Evolutionary conservation across 2,797 vertebrate species (phyloP).

Genomic region (Sebastes hubbsi): DNA sequence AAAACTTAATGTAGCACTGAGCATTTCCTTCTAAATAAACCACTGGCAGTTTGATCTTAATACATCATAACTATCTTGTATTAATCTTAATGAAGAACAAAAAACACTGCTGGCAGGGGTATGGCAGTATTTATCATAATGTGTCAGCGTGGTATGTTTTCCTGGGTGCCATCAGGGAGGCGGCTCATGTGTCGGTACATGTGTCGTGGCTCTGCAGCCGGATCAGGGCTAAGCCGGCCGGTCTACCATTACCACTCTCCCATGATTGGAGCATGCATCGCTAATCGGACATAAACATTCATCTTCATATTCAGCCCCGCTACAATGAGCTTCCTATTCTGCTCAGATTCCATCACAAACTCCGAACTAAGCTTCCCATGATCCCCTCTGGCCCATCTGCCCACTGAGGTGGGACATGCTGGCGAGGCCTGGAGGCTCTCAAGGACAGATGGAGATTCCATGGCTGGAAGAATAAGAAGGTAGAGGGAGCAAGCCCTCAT

Average conservation of each 20-base stretch:
- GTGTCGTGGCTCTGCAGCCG: constrained; percentile 62
- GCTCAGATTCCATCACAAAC: constrained; percentile 57
- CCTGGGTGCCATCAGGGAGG: constrained; percentile 37
- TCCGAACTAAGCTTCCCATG: constrained; percentile 54
- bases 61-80: background rate
- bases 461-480: constrained; percentile 13
- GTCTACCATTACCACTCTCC: constrained; percentile 76
- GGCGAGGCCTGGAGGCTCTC: constrained; percentile 20
- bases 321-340: constrained; percentile 74
- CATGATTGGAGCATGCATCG: constrained; percentile 77
- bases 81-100: background rate
- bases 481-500: background rate
- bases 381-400: constrained; percentile 30
- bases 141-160: constrained; percentile 33
- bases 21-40: background rate
- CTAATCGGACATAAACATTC: constrained; percentile 81
- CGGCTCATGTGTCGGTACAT: constrained; percentile 60
- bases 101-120: background rate
- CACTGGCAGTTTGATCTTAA: background rate
- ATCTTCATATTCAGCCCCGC: constrained; percentile 65
- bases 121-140: background rate
- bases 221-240: constrained; percentile 68
- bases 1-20: background rate
- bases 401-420: constrained; percentile 45
- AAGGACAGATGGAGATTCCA: constrained; percentile 52